Percentiles rank a stretch among this genome's conserved stretches.
Conservation (phyloP, 2,113 vertebrate genomes). For the Syngnathus scovelli region DNA sequence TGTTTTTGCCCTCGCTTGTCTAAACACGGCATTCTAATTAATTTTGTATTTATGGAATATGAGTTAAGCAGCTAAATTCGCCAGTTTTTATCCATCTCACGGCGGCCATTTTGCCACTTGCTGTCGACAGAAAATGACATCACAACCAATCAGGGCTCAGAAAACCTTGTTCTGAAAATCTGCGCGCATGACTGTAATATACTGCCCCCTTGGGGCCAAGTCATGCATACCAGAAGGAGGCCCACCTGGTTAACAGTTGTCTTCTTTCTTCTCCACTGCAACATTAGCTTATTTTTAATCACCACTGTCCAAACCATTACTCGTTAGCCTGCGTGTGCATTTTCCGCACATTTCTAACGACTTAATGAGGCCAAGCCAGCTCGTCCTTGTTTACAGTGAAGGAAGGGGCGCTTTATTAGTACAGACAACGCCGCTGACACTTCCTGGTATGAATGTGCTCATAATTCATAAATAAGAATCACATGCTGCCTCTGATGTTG, state of each 20-base stretch:
- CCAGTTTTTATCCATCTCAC: no score
- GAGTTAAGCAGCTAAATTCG: no score
- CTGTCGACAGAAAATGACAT: no score
- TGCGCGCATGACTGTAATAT: not conserved
- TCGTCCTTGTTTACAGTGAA: constrained; percentile 15
- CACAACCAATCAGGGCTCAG: no score
- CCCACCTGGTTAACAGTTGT: not conserved
- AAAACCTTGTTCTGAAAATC: not conserved
- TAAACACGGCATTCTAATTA: no score
- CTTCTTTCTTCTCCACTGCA: not conserved
- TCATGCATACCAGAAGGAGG: no score
- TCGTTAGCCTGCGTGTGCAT: constrained; percentile 30
- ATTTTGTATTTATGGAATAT: no score
- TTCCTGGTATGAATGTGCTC: constrained; percentile 29
- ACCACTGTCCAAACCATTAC: constrained; percentile 23
- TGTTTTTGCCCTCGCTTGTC: no score
- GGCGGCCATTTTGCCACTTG: no score
- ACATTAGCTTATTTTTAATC: constrained; percentile 10
- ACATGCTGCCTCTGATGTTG: constrained; percentile 27
- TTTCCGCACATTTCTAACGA: constrained; percentile 44
- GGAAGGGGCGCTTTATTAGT: constrained; percentile 11
- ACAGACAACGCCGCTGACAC: constrained; percentile 20
- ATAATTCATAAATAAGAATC: constrained; percentile 40
- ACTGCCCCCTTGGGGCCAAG: no score
- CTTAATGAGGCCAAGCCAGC: constrained; percentile 52